These are phyloP conservation scores for Hoplostethus mediterraneus DNA, from an alignment of 2,797 vertebrate species.

Conservation along the genomic window DNA sequence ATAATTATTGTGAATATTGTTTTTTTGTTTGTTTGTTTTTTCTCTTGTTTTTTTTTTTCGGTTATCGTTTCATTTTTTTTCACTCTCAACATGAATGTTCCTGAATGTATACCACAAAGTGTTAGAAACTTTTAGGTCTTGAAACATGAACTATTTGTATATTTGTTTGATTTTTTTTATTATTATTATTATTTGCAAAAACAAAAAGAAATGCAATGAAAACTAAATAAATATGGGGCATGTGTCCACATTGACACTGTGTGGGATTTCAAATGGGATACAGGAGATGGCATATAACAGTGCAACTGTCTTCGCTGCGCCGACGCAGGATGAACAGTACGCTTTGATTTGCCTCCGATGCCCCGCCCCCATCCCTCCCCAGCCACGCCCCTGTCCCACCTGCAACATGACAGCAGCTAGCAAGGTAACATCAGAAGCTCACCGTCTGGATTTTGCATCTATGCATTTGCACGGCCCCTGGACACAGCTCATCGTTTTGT, in stretches of 20 bases:
- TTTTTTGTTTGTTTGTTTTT: conserved; percentile 80
- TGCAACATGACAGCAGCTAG: background rate
- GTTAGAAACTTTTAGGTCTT: conserved; percentile 79
- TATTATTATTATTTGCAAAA: conserved; percentile 17
- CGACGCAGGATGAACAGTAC: conserved; percentile 20
- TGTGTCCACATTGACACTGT: conserved; percentile 41
- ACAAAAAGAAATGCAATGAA: conserved; percentile 38
- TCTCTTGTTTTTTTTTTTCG: conserved; percentile 83
- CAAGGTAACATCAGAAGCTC: conserved; percentile 65
- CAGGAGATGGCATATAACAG: conserved; percentile 17
- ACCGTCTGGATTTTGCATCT: conserved; percentile 84
- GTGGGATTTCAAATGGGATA: conserved; percentile 40
- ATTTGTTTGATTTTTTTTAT: conserved; percentile 61
- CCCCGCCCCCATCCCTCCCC: conserved; percentile 12
- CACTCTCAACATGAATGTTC: conserved; percentile 95
- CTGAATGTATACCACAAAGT: conserved; percentile 97
- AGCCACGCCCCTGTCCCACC: background rate
- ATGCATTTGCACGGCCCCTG: conserved; percentile 86
- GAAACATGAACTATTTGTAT: conserved; percentile 67
- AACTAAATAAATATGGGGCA: conserved; percentile 38
- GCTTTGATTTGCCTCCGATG: conserved; percentile 17
- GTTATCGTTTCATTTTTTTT: conserved; percentile 75
- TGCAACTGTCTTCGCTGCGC: conserved; percentile 35
- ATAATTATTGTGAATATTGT: conserved; percentile 81
- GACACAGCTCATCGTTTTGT: conserved; percentile 63